Conservation (phyloP, 2,113 vertebrate species). For the Oenanthe melanoleuca region DNA sequence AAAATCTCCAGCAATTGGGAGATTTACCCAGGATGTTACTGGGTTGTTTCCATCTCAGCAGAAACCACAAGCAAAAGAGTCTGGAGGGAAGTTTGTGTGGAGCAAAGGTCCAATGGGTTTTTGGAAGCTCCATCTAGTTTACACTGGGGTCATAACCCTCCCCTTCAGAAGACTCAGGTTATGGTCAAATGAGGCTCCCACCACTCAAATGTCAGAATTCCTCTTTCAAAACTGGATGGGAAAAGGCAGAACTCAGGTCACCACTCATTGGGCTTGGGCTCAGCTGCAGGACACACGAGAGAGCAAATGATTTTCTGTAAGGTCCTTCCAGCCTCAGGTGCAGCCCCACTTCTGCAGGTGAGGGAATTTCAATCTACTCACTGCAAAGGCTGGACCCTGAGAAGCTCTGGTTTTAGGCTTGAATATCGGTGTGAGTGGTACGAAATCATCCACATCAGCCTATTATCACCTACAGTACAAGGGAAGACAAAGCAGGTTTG, state of each 20-base stretch:
- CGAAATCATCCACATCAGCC: not conserved
- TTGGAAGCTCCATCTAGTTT: not conserved
- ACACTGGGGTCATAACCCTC: not conserved
- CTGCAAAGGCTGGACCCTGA: not conserved
- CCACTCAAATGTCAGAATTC: not conserved
- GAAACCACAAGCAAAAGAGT: not conserved
- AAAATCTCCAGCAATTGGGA: not conserved
- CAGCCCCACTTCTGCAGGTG: not conserved
- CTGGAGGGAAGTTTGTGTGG: not conserved
- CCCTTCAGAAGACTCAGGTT: not conserved
- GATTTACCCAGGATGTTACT: not conserved
- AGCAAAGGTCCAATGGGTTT: not conserved
- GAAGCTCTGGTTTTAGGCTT: not conserved
- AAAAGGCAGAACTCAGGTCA: not conserved
- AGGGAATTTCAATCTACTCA: not conserved
- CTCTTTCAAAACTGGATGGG: not conserved
- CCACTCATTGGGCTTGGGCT: not conserved
- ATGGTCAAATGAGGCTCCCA: not conserved
- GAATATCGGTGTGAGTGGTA: not conserved
- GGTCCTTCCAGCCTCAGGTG: not conserved
- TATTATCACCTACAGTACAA: not conserved
- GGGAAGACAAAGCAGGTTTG: not conserved
- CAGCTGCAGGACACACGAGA: not conserved
- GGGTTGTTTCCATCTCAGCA: not conserved
- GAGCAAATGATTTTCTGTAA: not conserved